Percentiles rank a stretch among this genome's conserved stretches.
phyloP scores from a whole-genome alignment of 2,113 vertebrate species.

The Penelope pileata region DNA sequence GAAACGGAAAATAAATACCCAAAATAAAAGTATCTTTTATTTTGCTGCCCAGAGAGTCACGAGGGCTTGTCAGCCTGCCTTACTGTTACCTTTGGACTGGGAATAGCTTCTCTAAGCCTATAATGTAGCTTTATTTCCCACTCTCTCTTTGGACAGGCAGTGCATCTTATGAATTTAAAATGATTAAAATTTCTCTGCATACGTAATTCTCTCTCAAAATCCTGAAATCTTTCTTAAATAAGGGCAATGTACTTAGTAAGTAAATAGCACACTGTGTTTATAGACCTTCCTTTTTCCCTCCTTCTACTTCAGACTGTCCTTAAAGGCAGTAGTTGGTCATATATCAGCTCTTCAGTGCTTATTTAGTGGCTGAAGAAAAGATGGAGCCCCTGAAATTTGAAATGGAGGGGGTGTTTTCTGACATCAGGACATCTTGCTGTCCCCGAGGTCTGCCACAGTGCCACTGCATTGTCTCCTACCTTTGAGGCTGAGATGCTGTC shows the following conservation, averaged over 20 bases:
- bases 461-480: not conserved
- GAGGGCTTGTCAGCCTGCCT: not conserved
- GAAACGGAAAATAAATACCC: too few species aligned
- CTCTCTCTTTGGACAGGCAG: not conserved
- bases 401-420: not conserved
- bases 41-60: not conserved
- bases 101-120: not conserved
- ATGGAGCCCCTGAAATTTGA: not conserved
- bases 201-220: not conserved
- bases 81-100: not conserved
- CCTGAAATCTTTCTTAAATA: not conserved
- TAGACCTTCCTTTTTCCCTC: not conserved
- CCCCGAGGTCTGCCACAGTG: not conserved
- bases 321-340: not conserved
- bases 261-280: not conserved
- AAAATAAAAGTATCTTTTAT: too few species aligned
- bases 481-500: not conserved
- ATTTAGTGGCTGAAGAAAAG: not conserved
- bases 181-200: fast-evolving
- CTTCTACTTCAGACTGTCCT: not conserved
- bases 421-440: not conserved
- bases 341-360: not conserved
- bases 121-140: not conserved
- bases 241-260: not conserved
- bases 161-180: not conserved